Percentiles rank a stretch among this genome's conserved stretches.
These are phyloP conservation scores for Xylocopa sonorina DNA, from an alignment of 1,140 invertebrate species.

Conservation along the genomic window DNA sequence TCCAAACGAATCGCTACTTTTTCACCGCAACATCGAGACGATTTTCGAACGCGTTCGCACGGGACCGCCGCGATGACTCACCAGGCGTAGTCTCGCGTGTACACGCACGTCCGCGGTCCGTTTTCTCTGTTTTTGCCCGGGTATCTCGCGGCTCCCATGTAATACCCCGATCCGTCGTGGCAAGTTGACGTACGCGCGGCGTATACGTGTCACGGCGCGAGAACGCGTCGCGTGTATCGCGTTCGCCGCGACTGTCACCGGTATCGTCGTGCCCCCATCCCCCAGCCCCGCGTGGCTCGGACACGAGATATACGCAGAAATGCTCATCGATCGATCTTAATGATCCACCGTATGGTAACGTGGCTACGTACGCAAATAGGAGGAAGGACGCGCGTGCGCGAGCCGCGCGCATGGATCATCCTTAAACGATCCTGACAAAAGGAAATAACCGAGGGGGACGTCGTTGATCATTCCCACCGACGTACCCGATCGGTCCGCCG, in stretches of 20 bases:
- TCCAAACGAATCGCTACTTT: too few species aligned
- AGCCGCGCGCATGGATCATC: constrained; percentile 1
- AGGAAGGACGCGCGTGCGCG: not conserved
- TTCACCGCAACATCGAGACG: too few species aligned
- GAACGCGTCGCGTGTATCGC: constrained; percentile 14
- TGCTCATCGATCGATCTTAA: constrained; percentile 45
- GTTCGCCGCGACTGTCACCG: not conserved
- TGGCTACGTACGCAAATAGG: constrained; percentile 5
- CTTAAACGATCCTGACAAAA: constrained; percentile 45
- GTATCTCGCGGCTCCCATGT: constrained; percentile 11
- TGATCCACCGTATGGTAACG: too few species aligned
- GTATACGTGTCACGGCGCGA: constrained; percentile 18
- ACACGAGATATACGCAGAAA: constrained; percentile 36
- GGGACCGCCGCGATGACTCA: not conserved
- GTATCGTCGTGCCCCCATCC: constrained; percentile 8
- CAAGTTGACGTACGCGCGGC: constrained; percentile 18
- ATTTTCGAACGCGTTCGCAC: not conserved
- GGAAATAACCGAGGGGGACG: not conserved
- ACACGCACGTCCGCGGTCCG: not conserved
- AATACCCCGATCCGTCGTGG: constrained; percentile 4
- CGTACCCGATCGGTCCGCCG: constrained; percentile 9
- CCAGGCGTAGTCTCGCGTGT: not conserved
- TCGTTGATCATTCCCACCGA: constrained; percentile 47
- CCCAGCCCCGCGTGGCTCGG: too few species aligned
- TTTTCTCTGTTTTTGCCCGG: constrained; percentile 19